Conservation (phyloP, 2,888 invertebrate species). For the Apodemia duryi region DNA sequence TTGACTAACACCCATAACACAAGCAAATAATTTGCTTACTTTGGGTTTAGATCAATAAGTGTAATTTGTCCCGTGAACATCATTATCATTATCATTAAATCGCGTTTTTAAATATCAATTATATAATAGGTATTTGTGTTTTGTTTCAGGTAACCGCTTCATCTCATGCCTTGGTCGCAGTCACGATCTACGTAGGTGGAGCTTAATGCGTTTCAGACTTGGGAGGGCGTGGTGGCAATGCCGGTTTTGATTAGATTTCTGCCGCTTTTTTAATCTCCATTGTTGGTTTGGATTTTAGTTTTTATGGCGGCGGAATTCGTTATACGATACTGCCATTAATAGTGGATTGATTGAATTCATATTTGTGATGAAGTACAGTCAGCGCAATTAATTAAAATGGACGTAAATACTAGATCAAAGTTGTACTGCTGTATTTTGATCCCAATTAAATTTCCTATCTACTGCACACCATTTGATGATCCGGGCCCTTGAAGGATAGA, state of each 20-base stretch:
- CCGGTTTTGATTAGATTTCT: slow-evolving; percentile 67
- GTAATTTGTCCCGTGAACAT: too few relatives aligned
- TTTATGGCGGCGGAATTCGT: slow-evolving; percentile 37
- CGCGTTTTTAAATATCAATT: too few relatives aligned
- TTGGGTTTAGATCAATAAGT: too few relatives aligned
- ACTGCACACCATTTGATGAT: too few relatives aligned
- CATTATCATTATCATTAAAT: too few relatives aligned
- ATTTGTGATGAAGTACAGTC: slow-evolving; percentile 30
- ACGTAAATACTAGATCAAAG: not conserved
- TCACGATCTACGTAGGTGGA: slow-evolving; percentile 42
- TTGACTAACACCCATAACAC: too few relatives aligned
- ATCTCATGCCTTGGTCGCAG: slow-evolving; percentile 35
- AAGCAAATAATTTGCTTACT: too few relatives aligned
- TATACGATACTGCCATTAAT: slow-evolving; percentile 32
- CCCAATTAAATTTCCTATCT: too few relatives aligned
- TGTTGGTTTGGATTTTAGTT: slow-evolving; percentile 37
- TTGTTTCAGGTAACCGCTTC: slow-evolving; percentile 31
- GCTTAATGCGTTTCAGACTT: slow-evolving; percentile 42
- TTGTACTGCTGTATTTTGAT: too few relatives aligned
- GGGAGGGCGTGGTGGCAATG: slow-evolving; percentile 56
- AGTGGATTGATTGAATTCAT: slow-evolving; percentile 35
- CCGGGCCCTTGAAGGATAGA: too few relatives aligned
- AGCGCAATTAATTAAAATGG: not conserved
- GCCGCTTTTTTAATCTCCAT: slow-evolving; percentile 59
- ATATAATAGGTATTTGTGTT: not conserved